Conservation (phyloP, 1,140 invertebrate species). For the Drosophila takahashii region DNA sequence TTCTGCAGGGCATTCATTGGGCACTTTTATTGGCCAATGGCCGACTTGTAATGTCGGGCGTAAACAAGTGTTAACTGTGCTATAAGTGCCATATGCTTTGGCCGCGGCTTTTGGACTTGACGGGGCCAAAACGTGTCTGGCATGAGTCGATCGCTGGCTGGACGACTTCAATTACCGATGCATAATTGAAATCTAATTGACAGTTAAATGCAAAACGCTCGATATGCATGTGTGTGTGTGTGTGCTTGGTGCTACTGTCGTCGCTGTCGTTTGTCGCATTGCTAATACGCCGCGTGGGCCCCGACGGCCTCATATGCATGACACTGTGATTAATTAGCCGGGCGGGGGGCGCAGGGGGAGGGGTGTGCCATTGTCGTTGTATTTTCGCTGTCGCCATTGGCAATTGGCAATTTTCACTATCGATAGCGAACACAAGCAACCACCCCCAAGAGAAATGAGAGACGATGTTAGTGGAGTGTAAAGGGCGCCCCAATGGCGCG, state of each 20-base stretch:
- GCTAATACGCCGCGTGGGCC: slow-evolving; percentile 75
- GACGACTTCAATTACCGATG: slow-evolving; percentile 70
- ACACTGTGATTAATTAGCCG: slow-evolving; percentile 77
- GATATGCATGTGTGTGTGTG: slow-evolving; percentile 5
- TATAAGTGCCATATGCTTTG: slow-evolving; percentile 31
- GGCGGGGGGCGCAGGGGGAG: slow-evolving; percentile 8
- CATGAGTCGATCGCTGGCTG: slow-evolving; percentile 55
- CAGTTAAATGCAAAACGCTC: slow-evolving; percentile 72
- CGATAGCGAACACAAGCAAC: slow-evolving; percentile 1
- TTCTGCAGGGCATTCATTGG: slow-evolving; percentile 10
- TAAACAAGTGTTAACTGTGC: slow-evolving; percentile 64
- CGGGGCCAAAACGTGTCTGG: slow-evolving; percentile 70
- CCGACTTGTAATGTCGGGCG: slow-evolving; percentile 25
- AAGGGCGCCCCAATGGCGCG: slow-evolving; percentile 71
- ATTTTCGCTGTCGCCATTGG: slow-evolving; percentile 25
- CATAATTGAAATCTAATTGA: slow-evolving; percentile 83
- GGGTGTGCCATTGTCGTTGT: slow-evolving; percentile 21
- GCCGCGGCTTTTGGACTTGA: slow-evolving; percentile 52
- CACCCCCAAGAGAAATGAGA: slow-evolving; percentile 5
- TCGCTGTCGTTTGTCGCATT: slow-evolving; percentile 54
- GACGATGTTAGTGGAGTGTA: slow-evolving; percentile 47
- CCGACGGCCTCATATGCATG: slow-evolving; percentile 67
- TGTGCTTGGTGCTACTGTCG: slow-evolving; percentile 7
- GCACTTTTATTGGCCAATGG: slow-evolving; percentile 3
- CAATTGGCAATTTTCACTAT: slow-evolving; percentile 49